Conservation (phyloP, 2,113 vertebrate species). For the Gopherus evgoodei region DNA sequence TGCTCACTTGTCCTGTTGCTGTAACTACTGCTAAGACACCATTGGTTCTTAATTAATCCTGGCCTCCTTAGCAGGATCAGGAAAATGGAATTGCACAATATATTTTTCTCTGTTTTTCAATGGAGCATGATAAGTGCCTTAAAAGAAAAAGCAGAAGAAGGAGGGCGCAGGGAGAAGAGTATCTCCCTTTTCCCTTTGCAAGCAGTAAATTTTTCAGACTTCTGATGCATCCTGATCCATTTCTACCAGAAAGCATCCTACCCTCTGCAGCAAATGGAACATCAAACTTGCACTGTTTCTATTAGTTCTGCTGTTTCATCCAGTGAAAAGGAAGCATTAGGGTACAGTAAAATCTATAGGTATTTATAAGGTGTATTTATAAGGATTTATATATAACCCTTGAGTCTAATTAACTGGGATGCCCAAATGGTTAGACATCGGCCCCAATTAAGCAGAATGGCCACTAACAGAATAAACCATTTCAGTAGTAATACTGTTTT, state of each 20-base stretch:
- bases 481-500: fast-evolving
- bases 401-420: background rate
- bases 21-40: background rate
- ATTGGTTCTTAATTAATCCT: background rate
- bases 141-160: background rate
- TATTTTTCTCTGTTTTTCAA: background rate
- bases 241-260: background rate
- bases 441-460: fast-evolving
- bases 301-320: background rate
- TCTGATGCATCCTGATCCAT: background rate
- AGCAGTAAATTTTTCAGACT: background rate
- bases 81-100: background rate
- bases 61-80: background rate
- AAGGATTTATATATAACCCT: background rate
- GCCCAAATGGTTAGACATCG: background rate
- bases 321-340: background rate
- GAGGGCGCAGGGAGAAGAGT: fast-evolving
- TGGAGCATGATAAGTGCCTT: background rate
- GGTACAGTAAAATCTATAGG: background rate
- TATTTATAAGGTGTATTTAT: background rate
- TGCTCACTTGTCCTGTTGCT: background rate
- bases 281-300: background rate
- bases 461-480: background rate
- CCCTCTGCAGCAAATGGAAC: background rate
- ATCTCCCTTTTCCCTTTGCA: background rate